Conservation (phyloP, 2,888 invertebrate genomes). For the Cephus spinipes region DNA sequence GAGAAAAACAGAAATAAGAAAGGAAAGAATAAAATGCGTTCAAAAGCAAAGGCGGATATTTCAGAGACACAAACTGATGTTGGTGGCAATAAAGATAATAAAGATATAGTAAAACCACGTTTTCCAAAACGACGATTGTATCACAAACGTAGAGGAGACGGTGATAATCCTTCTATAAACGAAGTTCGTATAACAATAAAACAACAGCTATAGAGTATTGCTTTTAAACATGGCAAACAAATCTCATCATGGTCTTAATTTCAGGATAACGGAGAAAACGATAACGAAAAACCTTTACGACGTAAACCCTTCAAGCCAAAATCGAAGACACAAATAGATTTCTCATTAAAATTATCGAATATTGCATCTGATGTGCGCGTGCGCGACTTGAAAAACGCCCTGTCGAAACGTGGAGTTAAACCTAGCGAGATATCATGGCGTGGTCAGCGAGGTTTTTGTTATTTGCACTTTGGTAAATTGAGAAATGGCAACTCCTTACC, state of each 20-base stretch:
- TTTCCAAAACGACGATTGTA: constrained; percentile 32
- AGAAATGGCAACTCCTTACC: constrained; percentile 43
- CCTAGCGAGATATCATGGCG: constrained; percentile 82
- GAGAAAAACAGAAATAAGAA: constrained; percentile 31
- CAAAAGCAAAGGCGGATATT: constrained; percentile 20
- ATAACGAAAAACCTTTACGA: constrained; percentile 31
- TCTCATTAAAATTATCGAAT: constrained; percentile 76
- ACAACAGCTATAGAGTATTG: constrained; percentile 1
- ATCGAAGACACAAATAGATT: constrained; percentile 69
- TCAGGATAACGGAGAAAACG: constrained; percentile 68
- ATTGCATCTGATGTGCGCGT: constrained; percentile 79
- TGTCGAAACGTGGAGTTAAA: constrained; percentile 80
- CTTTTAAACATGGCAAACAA: background rate
- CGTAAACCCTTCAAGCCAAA: constrained; percentile 46
- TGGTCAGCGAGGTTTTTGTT: constrained; percentile 73
- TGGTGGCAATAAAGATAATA: constrained; percentile 29
- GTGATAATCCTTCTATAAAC: constrained; percentile 47
- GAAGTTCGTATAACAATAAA: constrained; percentile 36
- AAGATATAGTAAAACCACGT: constrained; percentile 30
- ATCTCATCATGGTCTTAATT: constrained; percentile 2
- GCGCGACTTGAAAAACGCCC: constrained; percentile 80
- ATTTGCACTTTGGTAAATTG: constrained; percentile 79
- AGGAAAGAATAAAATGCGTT: constrained; percentile 25
- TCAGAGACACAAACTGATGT: constrained; percentile 13
- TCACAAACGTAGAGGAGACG: constrained; percentile 46